Conservation (phyloP, 2,888 invertebrate species). For the Xanthorhoe spadicearia region DNA sequence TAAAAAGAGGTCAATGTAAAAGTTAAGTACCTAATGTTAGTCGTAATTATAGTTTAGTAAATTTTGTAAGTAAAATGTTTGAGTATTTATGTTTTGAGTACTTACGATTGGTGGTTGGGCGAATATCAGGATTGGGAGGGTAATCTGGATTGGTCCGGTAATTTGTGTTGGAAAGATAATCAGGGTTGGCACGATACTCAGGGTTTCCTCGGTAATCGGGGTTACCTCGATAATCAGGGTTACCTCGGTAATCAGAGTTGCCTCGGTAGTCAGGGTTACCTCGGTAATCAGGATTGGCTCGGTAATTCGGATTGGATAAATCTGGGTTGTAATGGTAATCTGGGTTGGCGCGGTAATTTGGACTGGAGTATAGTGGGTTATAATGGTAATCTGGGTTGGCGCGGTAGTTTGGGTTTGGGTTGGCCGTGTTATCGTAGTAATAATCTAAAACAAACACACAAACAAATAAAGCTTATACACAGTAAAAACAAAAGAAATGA, state of each 20-base stretch:
- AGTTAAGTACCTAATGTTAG: too few species aligned
- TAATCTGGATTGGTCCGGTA: slow-evolving; percentile 16
- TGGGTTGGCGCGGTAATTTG: slow-evolving; percentile 16
- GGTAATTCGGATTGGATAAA: slow-evolving; percentile 18
- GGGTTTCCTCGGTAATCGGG: slow-evolving; percentile 23
- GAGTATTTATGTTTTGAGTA: slow-evolving; percentile 9
- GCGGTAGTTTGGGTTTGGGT: slow-evolving; percentile 28
- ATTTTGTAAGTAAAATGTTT: neutral
- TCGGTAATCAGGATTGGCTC: slow-evolving; percentile 16
- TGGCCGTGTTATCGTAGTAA: slow-evolving; percentile 33
- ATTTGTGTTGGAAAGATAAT: slow-evolving; percentile 11
- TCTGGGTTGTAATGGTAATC: slow-evolving; percentile 5
- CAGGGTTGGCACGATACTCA: slow-evolving; percentile 15
- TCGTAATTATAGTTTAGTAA: too few species aligned
- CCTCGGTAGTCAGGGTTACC: slow-evolving; percentile 16
- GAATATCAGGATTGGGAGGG: slow-evolving; percentile 12
- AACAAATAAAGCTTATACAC: slow-evolving; percentile 23
- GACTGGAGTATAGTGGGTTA: slow-evolving; percentile 11
- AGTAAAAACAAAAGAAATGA: slow-evolving; percentile 1
- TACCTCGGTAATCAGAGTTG: slow-evolving; percentile 13
- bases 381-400: slow-evolving; percentile 19
- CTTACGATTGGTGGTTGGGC: slow-evolving; percentile 25
- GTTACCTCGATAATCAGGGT: slow-evolving; percentile 23
- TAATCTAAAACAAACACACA: slow-evolving; percentile 35
- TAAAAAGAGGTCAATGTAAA: too few species aligned